Conservation (phyloP, 1,140 invertebrate genomes). For the Nasonia longicornis region DNA sequence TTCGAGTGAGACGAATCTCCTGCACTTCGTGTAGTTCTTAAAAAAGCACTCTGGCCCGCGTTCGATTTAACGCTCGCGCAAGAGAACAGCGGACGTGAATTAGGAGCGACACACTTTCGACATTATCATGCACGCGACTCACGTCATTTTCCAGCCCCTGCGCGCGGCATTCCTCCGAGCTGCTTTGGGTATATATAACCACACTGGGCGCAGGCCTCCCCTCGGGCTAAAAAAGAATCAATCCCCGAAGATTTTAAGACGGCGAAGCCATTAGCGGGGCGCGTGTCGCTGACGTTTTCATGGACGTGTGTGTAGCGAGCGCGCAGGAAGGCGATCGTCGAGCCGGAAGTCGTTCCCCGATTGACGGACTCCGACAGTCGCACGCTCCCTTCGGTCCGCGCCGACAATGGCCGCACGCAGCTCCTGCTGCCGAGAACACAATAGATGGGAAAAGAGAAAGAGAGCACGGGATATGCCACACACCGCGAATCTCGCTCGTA, state of each 20-base stretch:
- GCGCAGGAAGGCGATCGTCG: conserved; percentile 1
- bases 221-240: conserved; percentile 16
- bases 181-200: not conserved
- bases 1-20: not conserved
- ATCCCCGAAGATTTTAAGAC: conserved; percentile 14
- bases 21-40: not conserved
- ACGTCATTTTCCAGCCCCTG: conserved; percentile 8
- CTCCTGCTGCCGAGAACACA: not conserved
- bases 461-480: conserved; percentile 2
- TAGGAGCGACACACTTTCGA: conserved; percentile 18
- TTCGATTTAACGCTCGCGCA: too few species aligned
- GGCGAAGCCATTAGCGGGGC: not conserved
- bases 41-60: not conserved
- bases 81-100: conserved; percentile 14
- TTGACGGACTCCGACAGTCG: conserved; percentile 34
- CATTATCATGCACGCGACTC: conserved; percentile 23
- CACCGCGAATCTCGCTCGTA: conserved; percentile 32
- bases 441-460: conserved; percentile 21
- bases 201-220: not conserved
- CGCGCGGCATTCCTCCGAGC: not conserved
- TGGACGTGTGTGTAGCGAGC: too few species aligned
- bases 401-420: conserved; percentile 9
- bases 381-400: conserved; percentile 18
- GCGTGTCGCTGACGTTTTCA: conserved; percentile 24
- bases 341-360: conserved; percentile 34